Conservation (phyloP, 2,113 vertebrate genomes). For the Psilopogon haemacephalus region DNA sequence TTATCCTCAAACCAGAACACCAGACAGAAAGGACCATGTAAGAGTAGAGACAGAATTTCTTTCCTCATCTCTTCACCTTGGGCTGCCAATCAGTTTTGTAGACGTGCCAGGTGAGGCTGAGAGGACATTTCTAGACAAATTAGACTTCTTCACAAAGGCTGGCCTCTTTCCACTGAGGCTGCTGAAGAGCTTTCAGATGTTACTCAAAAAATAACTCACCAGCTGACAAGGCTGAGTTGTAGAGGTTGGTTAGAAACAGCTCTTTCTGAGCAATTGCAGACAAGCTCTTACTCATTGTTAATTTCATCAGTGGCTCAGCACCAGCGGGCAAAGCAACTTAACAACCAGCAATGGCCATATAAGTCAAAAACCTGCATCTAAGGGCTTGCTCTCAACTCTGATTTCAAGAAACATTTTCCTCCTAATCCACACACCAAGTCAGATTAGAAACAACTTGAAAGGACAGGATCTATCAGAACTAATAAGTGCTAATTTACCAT, state of each 20-base stretch:
- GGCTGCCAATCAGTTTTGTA: neutral
- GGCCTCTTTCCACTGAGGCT: neutral
- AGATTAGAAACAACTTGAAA: conserved; percentile 35
- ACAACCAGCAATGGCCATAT: neutral
- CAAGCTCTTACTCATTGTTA: neutral
- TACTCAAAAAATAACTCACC: neutral
- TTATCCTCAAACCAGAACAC: no score
- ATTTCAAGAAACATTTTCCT: neutral
- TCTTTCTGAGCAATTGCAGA: neutral
- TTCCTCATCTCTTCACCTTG: neutral
- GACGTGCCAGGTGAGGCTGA: neutral
- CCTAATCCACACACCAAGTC: neutral
- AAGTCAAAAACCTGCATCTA: neutral
- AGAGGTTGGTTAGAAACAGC: neutral
- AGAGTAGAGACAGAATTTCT: neutral
- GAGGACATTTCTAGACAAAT: neutral
- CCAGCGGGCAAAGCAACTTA: neutral
- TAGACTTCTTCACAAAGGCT: neutral
- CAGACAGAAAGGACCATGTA: neutral
- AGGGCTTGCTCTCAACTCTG: neutral
- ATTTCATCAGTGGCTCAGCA: neutral
- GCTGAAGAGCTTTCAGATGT: neutral
- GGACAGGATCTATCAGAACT: conserved; percentile 36
- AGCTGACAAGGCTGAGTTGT: neutral
- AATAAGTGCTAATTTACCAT: neutral